phyloP scores from a whole-genome alignment of 2,797 vertebrate genomes.

The Sebastes alutus region DNA sequence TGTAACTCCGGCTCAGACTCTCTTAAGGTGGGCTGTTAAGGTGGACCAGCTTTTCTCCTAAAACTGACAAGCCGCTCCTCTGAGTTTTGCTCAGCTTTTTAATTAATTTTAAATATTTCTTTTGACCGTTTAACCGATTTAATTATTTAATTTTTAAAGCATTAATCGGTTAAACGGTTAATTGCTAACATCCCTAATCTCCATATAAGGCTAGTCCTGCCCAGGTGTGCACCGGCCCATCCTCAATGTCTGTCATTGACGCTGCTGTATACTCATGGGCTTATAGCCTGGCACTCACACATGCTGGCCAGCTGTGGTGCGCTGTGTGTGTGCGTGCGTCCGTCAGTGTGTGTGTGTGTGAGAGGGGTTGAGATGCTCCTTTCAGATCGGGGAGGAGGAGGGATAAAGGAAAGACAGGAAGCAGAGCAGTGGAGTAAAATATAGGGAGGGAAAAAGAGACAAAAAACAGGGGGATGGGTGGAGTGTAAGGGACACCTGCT shows the following conservation, averaged over 20 bases:
- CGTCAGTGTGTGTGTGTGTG: background rate
- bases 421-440: conserved; percentile 15
- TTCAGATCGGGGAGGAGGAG: conserved; percentile 20
- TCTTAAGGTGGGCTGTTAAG: too few species aligned
- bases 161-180: too few species aligned
- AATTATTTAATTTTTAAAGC: too few species aligned
- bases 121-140: too few species aligned
- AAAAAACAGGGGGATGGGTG: conserved; percentile 11
- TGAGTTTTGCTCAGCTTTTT: too few species aligned
- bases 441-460: conserved; percentile 3
- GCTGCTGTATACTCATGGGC: conserved; percentile 1
- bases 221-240: conserved; percentile 10
- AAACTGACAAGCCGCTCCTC: too few species aligned
- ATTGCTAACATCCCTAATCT: background rate
- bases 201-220: background rate
- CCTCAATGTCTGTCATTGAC: background rate
- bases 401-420: conserved; percentile 21
- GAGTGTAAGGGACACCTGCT: conserved; percentile 66
- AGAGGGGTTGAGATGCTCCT: conserved; percentile 29
- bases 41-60: too few species aligned
- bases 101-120: too few species aligned
- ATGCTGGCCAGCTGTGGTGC: conserved; percentile 41
- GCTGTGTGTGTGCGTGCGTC: background rate
- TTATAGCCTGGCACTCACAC: conserved; percentile 21
- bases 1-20: too few species aligned